These are phyloP conservation scores for Megaustenia siamemsis DNA, from an alignment of 2,888 invertebrate species.

Conservation along the genomic window DNA sequence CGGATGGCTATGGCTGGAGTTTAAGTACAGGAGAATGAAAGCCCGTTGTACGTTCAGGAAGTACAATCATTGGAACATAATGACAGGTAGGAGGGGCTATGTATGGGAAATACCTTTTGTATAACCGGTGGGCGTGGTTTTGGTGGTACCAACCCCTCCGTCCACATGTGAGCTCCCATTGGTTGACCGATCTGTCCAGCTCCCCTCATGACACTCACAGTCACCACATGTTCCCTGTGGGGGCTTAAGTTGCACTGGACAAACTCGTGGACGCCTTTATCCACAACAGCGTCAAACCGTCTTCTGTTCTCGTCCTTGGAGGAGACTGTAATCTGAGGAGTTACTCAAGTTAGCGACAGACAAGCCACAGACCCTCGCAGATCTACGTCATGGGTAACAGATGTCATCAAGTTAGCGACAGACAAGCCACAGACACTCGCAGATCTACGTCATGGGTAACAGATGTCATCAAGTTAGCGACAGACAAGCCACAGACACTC, in stretches of 20 bases:
- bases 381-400: too few species aligned
- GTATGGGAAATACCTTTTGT: constrained; percentile 20
- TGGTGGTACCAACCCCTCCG: constrained; percentile 34
- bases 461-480: too few species aligned
- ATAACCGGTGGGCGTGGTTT: constrained; percentile 26
- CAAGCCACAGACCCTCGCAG: too few species aligned
- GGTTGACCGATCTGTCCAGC: constrained; percentile 34
- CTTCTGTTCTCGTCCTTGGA: neutral
- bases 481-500: too few species aligned
- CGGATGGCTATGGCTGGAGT: too few species aligned
- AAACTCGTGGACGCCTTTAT: neutral
- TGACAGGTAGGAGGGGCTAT: neutral
- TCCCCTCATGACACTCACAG: constrained; percentile 18
- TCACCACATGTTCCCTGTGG: constrained; percentile 13
- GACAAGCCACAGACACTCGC: too few species aligned
- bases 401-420: too few species aligned
- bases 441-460: too few species aligned
- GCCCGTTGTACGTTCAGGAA: too few species aligned
- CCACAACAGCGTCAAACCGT: neutral
- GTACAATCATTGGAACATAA: too few species aligned
- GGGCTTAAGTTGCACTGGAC: constrained; percentile 40
- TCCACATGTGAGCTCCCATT: constrained; percentile 35
- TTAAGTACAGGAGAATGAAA: too few species aligned
- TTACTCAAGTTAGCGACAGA: too few species aligned
- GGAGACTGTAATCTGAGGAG: constrained; percentile 5